Evolutionary conservation across 2,888 invertebrate species (phyloP).

Genomic region (Stictocephala bisonia): DNA sequence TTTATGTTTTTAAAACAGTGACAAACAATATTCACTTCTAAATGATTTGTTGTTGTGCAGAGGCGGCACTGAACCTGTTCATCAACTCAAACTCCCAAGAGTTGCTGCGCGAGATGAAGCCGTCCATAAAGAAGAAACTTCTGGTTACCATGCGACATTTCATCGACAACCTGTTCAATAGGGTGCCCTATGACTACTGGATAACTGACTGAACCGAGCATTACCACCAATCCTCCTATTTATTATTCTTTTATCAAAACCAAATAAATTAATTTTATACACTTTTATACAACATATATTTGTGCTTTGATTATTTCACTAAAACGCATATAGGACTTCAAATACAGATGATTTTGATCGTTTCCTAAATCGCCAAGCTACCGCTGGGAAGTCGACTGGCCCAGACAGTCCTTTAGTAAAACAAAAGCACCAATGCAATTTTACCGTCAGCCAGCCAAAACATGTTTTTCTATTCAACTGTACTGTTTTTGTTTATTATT

Average conservation of each 20-base stretch:
- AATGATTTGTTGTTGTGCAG: no score
- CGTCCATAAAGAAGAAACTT: slow-evolving; percentile 80
- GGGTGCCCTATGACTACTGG: slow-evolving; percentile 84
- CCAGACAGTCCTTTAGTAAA: no score
- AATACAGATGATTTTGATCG: no score
- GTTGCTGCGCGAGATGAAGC: slow-evolving; percentile 87
- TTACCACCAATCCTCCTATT: not conserved
- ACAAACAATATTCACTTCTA: no score
- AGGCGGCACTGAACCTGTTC: slow-evolving; percentile 86
- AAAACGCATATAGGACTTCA: no score
- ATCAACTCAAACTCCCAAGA: slow-evolving; percentile 90
- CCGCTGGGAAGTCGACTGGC: no score
- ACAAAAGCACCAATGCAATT: no score
- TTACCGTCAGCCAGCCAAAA: no score
- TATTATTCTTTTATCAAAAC: not conserved
- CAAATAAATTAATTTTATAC: not conserved
- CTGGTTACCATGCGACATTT: slow-evolving; percentile 80
- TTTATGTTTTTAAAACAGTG: no score
- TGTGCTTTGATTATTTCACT: not conserved
- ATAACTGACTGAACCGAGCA: slow-evolving; percentile 65
- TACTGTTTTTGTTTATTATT: no score
- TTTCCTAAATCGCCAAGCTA: no score
- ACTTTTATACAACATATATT: not conserved
- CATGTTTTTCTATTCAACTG: no score
- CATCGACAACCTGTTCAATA: slow-evolving; percentile 78